Evolutionary conservation across 2,797 vertebrate genomes (phyloP), one percentile per base, ranked within the genome.

Genomic region (Limnodromus scolopaceus): DNA sequence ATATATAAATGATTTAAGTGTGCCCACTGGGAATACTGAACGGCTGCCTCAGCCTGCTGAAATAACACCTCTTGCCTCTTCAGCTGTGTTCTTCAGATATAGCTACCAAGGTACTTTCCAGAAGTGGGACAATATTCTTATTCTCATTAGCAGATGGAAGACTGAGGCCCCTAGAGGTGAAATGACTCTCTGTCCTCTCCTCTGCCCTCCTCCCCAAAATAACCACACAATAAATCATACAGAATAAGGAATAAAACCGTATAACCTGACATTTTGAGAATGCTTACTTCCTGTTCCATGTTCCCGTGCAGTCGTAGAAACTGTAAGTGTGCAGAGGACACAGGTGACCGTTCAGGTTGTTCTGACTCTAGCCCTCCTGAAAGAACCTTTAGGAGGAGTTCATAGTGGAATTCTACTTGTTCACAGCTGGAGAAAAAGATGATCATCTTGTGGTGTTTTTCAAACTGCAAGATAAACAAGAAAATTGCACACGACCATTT

Each of bases 201-300:
- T 66, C 75, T 94, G 91, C 93, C 91, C 92, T 93, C 89, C 68
- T 91, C 92, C 75, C 49, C 54, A 91, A 78, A 91, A 94, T 75
- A 96, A 87, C 65, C 87, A 94, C 38, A 6, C 13, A 91, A 95
- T 93, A 94, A 93, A 96, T 96, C 93, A 87, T 0, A 58, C 5
- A 16, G 39, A 91, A 77, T 45, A 68, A 80, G 53, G 78, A 89
- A 69, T 11, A 80, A 87, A 89, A 63, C 32, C 6, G 45, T 1
- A 1, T n/a, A 60, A 43, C 48, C 71, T 57, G 78, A 77, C 63
- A 43, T 39, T 76, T 1, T 38, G 23, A 28, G 16, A 41, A 41
- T 6, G 34, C 98, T 98, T 86, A 99, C 99, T 98, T 99, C 99
- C 96, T 99, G 99, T 28, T 98, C 98, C 99, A 99, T 99, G 98